A percentile compares a stretch with the other conserved stretches of the same genome.
These are phyloP conservation scores for Forpus xanthops DNA, from an alignment of 2,797 vertebrate species.

Conservation along the genomic window DNA sequence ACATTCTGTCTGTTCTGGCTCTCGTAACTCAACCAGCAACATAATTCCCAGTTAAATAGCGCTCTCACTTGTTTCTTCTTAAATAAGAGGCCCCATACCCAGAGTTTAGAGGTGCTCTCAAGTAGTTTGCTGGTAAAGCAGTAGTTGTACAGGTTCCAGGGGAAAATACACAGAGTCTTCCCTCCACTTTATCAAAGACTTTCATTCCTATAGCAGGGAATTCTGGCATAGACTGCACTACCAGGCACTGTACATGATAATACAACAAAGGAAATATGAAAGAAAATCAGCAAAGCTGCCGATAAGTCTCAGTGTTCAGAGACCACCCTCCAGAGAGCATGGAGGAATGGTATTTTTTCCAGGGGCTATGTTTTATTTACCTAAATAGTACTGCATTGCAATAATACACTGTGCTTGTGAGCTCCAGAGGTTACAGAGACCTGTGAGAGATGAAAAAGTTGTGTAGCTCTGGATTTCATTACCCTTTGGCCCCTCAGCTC, in stretches of 20 bases:
- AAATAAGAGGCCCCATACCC: background rate
- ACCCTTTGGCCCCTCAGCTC: background rate
- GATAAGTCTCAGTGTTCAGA: background rate
- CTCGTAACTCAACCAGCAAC: background rate
- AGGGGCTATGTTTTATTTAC: background rate
- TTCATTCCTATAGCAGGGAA: background rate
- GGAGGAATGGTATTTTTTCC: background rate
- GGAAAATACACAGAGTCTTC: background rate
- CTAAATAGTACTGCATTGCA: background rate
- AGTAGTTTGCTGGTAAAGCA: background rate
- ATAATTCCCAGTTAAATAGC: background rate
- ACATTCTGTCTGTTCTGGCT: background rate
- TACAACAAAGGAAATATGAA: background rate
- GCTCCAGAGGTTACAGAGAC: background rate
- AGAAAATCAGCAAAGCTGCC: background rate
- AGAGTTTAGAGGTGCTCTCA: background rate
- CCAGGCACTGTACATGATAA: background rate
- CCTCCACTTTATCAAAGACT: background rate
- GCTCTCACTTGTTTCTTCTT: background rate
- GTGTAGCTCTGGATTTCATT: conserved; percentile 12
- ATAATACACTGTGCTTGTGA: background rate
- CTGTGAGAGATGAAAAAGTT: conserved; percentile 4
- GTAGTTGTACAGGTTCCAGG: background rate
- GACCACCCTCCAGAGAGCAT: background rate
- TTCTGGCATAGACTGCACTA: background rate